Evolutionary conservation across 2,888 invertebrate genomes (phyloP).

Genomic region (Drosophila ezoana): DNA sequence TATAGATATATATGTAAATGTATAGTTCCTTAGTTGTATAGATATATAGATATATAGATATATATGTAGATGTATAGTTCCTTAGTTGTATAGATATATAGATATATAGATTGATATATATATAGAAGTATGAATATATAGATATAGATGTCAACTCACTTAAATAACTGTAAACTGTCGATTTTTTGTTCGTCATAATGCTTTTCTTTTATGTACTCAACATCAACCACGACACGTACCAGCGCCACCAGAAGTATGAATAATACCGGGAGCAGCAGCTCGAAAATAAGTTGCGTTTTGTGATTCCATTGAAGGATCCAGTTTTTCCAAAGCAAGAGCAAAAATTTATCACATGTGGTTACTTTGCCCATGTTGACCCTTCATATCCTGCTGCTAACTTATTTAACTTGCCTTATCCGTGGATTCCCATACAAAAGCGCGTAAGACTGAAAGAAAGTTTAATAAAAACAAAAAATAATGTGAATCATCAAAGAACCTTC

Average conservation of each 20-base stretch:
- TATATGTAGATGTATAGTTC: not conserved
- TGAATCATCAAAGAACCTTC: no score
- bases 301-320: constrained; percentile 91
- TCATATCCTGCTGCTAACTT: constrained; percentile 16
- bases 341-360: constrained; percentile 87
- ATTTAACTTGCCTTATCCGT: not conserved
- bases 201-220: constrained; percentile 80
- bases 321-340: constrained; percentile 93
- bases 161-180: constrained; percentile 72
- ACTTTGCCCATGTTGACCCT: constrained; percentile 64
- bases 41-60: not conserved
- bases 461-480: not conserved
- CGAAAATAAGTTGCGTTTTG: constrained; percentile 88
- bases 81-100: not conserved
- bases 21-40: not conserved
- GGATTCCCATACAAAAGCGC: not conserved
- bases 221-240: constrained; percentile 89
- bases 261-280: constrained; percentile 88
- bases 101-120: not conserved
- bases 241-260: constrained; percentile 89
- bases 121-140: not conserved
- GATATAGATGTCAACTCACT: constrained; percentile 64
- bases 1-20: not conserved
- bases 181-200: constrained; percentile 83
- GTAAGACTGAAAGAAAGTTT: not conserved